Conservation (phyloP, 35 echinoderm and acorn worm genomes). For the Apostichopus parvimensis region DNA sequence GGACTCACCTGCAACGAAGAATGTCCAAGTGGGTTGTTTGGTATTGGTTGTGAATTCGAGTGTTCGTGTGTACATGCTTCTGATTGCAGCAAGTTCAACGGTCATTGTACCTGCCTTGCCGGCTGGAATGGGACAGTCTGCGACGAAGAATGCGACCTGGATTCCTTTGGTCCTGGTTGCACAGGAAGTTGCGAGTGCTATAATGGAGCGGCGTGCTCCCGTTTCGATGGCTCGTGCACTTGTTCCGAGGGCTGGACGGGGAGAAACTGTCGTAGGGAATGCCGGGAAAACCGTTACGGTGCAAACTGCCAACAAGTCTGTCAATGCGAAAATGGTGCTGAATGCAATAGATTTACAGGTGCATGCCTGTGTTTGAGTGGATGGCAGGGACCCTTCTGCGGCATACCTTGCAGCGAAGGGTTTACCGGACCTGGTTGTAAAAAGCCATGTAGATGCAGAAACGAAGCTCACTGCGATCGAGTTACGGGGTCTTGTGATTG, state of each 20-base stretch:
- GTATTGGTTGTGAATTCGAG: conserved; percentile 46
- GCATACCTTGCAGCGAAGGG: conserved; percentile 49
- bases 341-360: conserved; percentile 70
- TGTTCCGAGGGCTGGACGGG: conserved; percentile 81
- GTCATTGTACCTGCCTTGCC: conserved; percentile 59
- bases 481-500: conserved; percentile 77
- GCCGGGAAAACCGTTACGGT: conserved; percentile 59
- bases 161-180: conserved; percentile 64
- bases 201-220: conserved; percentile 67
- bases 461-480: conserved; percentile 55
- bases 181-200: conserved; percentile 53
- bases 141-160: conserved; percentile 39
- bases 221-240: conserved; percentile 68
- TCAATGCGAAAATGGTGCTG: conserved; percentile 73
- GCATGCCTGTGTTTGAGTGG: conserved; percentile 69
- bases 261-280: conserved; percentile 48
- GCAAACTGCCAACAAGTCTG: conserved; percentile 60
- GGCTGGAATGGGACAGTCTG: conserved; percentile 58
- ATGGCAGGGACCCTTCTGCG: conserved; percentile 68
- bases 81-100: conserved; percentile 54
- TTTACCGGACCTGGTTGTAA: conserved; percentile 64
- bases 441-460: conserved; percentile 61
- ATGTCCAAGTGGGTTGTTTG: conserved; percentile 60
- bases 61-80: conserved; percentile 44
- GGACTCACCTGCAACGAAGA: conserved; percentile 68